Base-by-base conservation (phyloP, 2,888 invertebrate species). In the Mechanitis messenoides region DNA sequence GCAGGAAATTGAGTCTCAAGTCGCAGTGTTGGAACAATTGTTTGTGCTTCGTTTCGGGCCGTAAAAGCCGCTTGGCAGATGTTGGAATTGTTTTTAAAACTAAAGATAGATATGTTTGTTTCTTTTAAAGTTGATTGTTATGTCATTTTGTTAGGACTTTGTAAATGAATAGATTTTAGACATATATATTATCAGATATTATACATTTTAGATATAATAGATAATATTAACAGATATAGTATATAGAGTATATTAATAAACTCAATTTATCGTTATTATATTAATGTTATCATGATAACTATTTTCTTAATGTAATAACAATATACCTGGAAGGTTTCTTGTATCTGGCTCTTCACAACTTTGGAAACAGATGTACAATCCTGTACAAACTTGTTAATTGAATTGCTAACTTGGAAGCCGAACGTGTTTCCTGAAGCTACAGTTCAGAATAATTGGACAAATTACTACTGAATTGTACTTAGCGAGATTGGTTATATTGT, bases 311-410 rank as follows among this genome's bases (percentile, higher is more conserved):
- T 31, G 50, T 31, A 50, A 50, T 50, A 50, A 50, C 50, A 50
- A 50, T 50, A 50, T 50, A 50, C 59, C 66, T 59, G 56, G 47
- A 55, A 33, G 56, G 55, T 38, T 58, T 60, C 66, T 55, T 66
- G 59, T 64, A 60, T 62, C 59, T 62, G 53, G 55, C 58, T 58
- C 63, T 62, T 55, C 50, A 60, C 55, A 56, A 59, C 56, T 65
- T 66, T 57, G 53, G 56, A 46, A 64, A 65, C 66, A 65, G 67
- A 63, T 63, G 66, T 68, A 66, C 66, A 63, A 56, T 63, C 61
- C 64, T 61, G 59, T 55, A 61, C 64, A 55, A 66, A 68, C 69
- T 69, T 68, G 61, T 61, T 68, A 66, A 68, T 68, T 68, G 63
- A 65, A 69, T 69, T 61, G 67, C 50, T 57, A 59, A 62, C 53